Base-by-base conservation (phyloP, 2,797 vertebrate genomes). In the Lutjanus argentimaculatus region DNA sequence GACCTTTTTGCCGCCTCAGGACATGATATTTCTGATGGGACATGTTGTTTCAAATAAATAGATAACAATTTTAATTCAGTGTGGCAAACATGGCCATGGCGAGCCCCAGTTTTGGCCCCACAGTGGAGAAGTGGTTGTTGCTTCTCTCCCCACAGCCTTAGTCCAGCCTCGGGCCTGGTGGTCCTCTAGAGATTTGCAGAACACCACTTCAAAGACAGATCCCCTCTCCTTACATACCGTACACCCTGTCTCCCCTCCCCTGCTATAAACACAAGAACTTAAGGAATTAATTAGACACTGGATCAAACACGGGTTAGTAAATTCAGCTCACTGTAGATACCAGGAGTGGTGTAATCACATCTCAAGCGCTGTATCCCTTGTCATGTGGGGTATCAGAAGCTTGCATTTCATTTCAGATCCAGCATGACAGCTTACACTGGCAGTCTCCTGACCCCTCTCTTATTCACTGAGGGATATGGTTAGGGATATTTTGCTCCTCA, bases 161-260 rank as follows among this genome's bases (percentile, higher is more conserved):
- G 92, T 94, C 93, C 91, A 94, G 93, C 95, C 95, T 90, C 71
- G 30, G 92, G 95, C 93, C 91, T 56, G 49, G 79, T 81, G 36
- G 83, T 89, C 85, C 94, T 92, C 94, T 66, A 77, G 95, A 94
- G 95, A 94, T 81, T 86, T 89, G 48, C 85, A 76, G 82, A 89
- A 88, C 88, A 87, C 77, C 83, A 95, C 95, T 95, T 96, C 95
- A 96, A 95, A 96, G 94, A 91, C 81, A 74, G 67, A 92, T 84
- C 87, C 79, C 86, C 76, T 80, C 80, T 84, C 74, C 87, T 89
- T 81, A 80, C 82, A 83, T 85, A 81, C 75, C 43, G 5, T 84
- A 89, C 71, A 88, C 67, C 77, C 88, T 71, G 59, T 75, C 74
- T 70, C 75, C 74, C 80, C 57, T 78, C 66, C 69, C 16, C 71